phyloP scores from a whole-genome alignment of 2,888 invertebrate species.

The Apotomis betuletana region DNA sequence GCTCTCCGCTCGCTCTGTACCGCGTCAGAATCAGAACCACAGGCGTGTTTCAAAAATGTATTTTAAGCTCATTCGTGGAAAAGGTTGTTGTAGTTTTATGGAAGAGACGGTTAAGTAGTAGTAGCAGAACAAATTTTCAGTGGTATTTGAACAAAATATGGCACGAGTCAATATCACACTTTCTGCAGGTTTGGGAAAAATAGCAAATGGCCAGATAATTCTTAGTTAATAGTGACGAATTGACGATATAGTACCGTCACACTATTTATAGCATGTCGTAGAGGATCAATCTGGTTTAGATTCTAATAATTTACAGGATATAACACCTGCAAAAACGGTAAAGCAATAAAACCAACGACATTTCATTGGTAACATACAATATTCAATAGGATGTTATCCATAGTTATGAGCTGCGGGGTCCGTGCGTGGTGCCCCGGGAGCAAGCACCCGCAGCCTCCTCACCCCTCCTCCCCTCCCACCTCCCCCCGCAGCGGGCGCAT shows the following conservation, averaged over 20 bases:
- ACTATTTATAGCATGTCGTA: neutral
- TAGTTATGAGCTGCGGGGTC: slow-evolving; percentile 30
- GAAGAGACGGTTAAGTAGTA: no score
- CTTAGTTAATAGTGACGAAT: no score
- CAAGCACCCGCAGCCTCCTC: neutral
- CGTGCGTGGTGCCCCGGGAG: slow-evolving; percentile 22
- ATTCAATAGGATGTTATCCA: slow-evolving; percentile 31
- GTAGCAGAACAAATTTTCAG: no score
- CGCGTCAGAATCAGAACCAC: neutral
- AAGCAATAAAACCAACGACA: slow-evolving; percentile 24
- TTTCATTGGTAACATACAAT: slow-evolving; percentile 31
- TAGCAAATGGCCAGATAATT: no score
- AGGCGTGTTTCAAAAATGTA: neutral
- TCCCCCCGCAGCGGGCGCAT: slow-evolving; percentile 46
- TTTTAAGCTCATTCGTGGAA: no score
- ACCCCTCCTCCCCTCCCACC: slow-evolving; percentile 23
- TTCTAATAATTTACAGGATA: slow-evolving; percentile 7
- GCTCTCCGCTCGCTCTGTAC: neutral
- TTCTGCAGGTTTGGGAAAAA: no score
- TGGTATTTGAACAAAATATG: no score
- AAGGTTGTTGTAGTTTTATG: no score
- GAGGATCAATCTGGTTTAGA: slow-evolving; percentile 12
- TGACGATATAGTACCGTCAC: no score
- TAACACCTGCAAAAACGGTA: slow-evolving; percentile 19
- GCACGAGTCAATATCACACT: no score